Base-by-base conservation (phyloP, 1,140 invertebrate genomes). In the Ganaspis sp. region DNA sequence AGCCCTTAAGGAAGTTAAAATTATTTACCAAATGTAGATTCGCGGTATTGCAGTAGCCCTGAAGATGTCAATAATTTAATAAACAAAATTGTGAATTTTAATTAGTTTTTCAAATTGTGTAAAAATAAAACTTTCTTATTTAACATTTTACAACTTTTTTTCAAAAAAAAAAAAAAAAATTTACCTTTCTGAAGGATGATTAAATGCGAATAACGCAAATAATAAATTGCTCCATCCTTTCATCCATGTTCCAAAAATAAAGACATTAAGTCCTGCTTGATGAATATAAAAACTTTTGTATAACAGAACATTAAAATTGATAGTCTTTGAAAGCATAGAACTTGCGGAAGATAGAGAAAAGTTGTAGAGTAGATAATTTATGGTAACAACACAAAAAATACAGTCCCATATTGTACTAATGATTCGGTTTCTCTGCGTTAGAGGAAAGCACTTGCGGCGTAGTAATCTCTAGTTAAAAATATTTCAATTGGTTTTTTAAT, bases 231-330 rank as follows among this genome's bases (percentile, higher is more conserved):
- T 73, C 29, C 81, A 87, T 75, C 86, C 87, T 42, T 81, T 85
- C 17, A 80, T 74, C 87, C 87, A 89, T 64, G 74, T 69, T 38
- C 78, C 58, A 34, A 84, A 76, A 40, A 69, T 81, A 9, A 88
- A 83, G 54, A 87, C 76, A 11, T 87, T 76, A 4, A 86, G 26
- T 37, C 78, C 76, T 1, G 84, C 84, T 23, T 76, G 80, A 79
- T 87, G 86, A 72, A 86, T 73, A 70, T 87, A 87, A 81, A 87
- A 87, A 73, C 85, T 86, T 69, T 83, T 87, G 15, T 87, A 82
- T 8, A 87, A 45, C 4, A 81, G 42, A 9, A 84, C 70, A 0
- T 75, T 83, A 5, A 84, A 42, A 19, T 85, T 80, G 0, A 73
- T 76, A 42, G 82, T 72, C 3, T 17, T 76, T 73, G 0, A 75